Evolutionary conservation across 2,888 invertebrate genomes (phyloP).

Genomic region (Mystacides longicornis): DNA sequence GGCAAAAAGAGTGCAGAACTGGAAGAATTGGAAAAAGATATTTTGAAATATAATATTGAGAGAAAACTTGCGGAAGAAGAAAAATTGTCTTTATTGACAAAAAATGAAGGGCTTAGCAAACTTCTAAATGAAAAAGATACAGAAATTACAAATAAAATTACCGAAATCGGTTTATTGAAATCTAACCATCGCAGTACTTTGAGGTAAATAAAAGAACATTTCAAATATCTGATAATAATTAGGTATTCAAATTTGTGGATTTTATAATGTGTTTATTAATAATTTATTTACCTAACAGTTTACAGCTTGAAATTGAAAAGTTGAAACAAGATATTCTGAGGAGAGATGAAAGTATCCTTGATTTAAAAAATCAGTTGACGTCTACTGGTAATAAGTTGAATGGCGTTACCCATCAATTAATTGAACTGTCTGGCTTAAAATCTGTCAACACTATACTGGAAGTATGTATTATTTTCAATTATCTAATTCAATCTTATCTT

Average conservation of each 20-base stretch:
- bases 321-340: constrained; percentile 8
- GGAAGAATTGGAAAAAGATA: constrained; percentile 31
- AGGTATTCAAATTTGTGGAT: no score
- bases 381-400: background rate
- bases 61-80: constrained; percentile 33
- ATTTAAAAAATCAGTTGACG: background rate
- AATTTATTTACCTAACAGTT: no score
- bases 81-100: constrained; percentile 12
- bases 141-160: constrained; percentile 29
- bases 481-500: no score
- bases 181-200: background rate
- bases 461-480: no score
- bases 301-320: constrained; percentile 10
- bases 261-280: no score
- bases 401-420: background rate
- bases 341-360: constrained; percentile 4
- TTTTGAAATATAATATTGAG: constrained; percentile 29
- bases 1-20: constrained; percentile 37
- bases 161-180: constrained; percentile 12
- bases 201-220: constrained; percentile 2
- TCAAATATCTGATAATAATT: no score
- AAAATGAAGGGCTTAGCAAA: constrained; percentile 7
- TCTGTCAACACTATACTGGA: constrained; percentile 12
- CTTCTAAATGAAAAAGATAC: constrained; percentile 26
- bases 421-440: background rate